Base-by-base conservation (phyloP, 1,140 invertebrate species). In the Drosophila parabipectinata region DNA sequence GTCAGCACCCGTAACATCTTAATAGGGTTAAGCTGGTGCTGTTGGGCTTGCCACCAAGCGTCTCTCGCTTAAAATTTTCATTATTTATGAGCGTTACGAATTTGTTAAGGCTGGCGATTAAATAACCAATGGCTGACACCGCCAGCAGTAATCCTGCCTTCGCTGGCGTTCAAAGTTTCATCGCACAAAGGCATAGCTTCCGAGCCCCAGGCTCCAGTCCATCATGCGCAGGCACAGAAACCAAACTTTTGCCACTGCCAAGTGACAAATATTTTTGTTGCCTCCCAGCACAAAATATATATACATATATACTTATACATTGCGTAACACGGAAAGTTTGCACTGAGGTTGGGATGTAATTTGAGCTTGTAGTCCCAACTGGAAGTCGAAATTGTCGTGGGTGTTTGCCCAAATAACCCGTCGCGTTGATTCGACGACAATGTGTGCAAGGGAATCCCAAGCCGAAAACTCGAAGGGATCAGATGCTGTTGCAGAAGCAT, bases 211-310 rank as follows among this genome's bases (percentile, higher is more conserved):
- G 41, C 41, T 14, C 0, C 14, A 15, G 41, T 18, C 58, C 58
- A 54, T 77, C 58, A 68, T 24, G 50, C 14, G 14, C 47, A 48
- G 56, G 39, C 24, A 56, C 10, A 57, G 56, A 18, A 21, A 21
- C 44, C 39, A 59, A 64, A 77, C 55, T 69, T 60, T 41, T 8
- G 6, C 52, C 51, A 37, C 53, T 61, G 61, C 30, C 77, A 48
- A 80, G 71, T 80, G 77, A 85, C 81, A 84, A 77, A 84, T 85
- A 81, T 67, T 77, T 69, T 62, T 69, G 66, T 75, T 69, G 61
- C 44, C 48, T 32, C 58, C 47, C 71, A 53, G 63, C 72, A 52
- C 47, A 61, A 73, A 76, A 75, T 75, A 34, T 41, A 34, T 41
- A 30, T 26, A 26, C 15, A 26, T 58, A 34, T 67, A 26, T 58